Evolutionary conservation across 1,140 invertebrate species (phyloP), one percentile per base, ranked within the genome.

Genomic region (Nomia melanderi): DNA sequence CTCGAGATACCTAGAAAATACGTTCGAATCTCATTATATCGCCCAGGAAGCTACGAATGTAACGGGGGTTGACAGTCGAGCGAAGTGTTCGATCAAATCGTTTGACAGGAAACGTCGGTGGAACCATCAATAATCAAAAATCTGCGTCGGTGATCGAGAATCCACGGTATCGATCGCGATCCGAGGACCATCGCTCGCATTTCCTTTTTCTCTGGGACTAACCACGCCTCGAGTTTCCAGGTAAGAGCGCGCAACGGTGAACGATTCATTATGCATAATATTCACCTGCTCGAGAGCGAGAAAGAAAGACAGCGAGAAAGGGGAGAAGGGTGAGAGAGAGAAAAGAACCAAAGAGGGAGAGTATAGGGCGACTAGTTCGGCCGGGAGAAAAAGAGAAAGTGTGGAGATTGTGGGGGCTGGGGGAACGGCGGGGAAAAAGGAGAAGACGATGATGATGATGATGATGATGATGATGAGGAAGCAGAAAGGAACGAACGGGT

Each of bases 261-360:
- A 72, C 67, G 74, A 78, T 81, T 84, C 79, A 82, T 86, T 86
- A 86, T 86, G 84, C 85, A 82, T 83, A 86, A 86, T 84, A 86
- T 84, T 86, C 79, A 84, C 85, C 84, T 84, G 84, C 82, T 36
- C 60, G 57, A 33, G 56, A n/a, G 20, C 12, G 17, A 44, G 12
- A 17, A 44, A 78, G 60, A 56, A 44, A 78, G 9, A n/a, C 14
- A n/a, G 25, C 39, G 25, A 44, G 39, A 44, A 20, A 17, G 9
- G 33, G 67, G 33, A 67, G 64, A 56, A 65, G 69, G 71, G 70
- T 63, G n/a, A n/a, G n/a, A n/a, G n/a, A n/a, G n/a, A n/a, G n/a
- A n/a, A n/a, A n/a, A n/a, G n/a, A n/a, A n/a, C n/a, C n/a, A n/a
- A n/a, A n/a, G n/a, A 65, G 72, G 69, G 73, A 53, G 75, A 50